These are phyloP conservation scores for Cerceris ruficornis DNA, from an alignment of 2,888 invertebrate species.

Conservation along the genomic window DNA sequence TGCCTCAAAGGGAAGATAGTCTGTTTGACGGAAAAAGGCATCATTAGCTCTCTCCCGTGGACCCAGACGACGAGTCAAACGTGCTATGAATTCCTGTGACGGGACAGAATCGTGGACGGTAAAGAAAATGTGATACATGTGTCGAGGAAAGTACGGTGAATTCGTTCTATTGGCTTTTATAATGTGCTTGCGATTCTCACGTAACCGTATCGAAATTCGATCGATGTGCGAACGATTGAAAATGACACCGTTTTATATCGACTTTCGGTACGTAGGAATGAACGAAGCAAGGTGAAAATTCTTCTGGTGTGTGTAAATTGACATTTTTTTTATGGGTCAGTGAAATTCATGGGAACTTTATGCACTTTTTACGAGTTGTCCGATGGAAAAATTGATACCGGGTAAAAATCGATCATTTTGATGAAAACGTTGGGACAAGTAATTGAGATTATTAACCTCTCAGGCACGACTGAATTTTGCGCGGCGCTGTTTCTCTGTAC, in stretches of 20 bases:
- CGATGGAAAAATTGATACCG: no score
- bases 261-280: neutral
- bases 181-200: constrained; percentile 2
- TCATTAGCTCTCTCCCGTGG: constrained; percentile 44
- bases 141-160: neutral
- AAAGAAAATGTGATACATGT: constrained; percentile 27
- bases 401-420: no score
- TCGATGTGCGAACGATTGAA: constrained; percentile 28
- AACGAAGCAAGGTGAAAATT: constrained; percentile 19
- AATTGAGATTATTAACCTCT: no score
- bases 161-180: constrained; percentile 22
- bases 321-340: constrained; percentile 4
- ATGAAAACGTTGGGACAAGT: no score
- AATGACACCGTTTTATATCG: constrained; percentile 10
- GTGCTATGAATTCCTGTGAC: constrained; percentile 25
- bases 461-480: no score
- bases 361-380: no score
- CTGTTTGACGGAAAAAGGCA: constrained; percentile 27
- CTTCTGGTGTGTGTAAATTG: constrained; percentile 26
- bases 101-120: constrained; percentile 2
- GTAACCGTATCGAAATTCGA: constrained; percentile 27
- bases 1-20: constrained; percentile 27
- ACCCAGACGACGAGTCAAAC: constrained; percentile 21
- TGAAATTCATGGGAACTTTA: no score
- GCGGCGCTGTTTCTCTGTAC: no score